phyloP scores from a whole-genome alignment of 2,113 vertebrate genomes.

The Pteronura brasiliensis region DNA sequence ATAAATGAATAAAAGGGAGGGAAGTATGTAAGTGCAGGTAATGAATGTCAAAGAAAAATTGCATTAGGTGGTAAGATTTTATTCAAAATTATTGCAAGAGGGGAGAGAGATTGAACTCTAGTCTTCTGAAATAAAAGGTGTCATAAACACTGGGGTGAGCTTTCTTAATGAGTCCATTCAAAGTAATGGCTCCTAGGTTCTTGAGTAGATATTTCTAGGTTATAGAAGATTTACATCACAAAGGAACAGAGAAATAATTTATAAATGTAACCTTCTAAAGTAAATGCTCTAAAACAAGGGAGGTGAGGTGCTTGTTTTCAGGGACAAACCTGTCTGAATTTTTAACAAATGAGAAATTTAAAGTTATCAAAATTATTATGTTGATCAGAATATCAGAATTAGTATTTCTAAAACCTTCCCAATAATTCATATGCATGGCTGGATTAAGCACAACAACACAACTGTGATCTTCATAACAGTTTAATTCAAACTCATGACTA shows the following conservation, averaged over 20 bases:
- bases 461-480: not conserved
- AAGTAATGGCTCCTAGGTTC: not conserved
- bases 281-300: not conserved
- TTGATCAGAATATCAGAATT: not conserved
- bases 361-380: not conserved
- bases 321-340: not conserved
- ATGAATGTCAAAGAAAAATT: not conserved
- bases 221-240: not conserved
- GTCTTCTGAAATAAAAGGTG: not conserved
- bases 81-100: not conserved
- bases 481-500: not conserved
- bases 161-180: not conserved
- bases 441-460: not conserved
- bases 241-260: not conserved
- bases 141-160: not conserved
- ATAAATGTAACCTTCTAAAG: not conserved
- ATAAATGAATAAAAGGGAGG: not conserved
- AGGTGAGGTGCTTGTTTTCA: not conserved
- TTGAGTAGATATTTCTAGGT: not conserved
- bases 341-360: not conserved
- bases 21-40: not conserved
- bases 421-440: not conserved
- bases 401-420: not conserved
- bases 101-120: not conserved
- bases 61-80: not conserved